Conservation (phyloP, 2,888 invertebrate genomes). For the Drosophila vallismaia region DNA sequence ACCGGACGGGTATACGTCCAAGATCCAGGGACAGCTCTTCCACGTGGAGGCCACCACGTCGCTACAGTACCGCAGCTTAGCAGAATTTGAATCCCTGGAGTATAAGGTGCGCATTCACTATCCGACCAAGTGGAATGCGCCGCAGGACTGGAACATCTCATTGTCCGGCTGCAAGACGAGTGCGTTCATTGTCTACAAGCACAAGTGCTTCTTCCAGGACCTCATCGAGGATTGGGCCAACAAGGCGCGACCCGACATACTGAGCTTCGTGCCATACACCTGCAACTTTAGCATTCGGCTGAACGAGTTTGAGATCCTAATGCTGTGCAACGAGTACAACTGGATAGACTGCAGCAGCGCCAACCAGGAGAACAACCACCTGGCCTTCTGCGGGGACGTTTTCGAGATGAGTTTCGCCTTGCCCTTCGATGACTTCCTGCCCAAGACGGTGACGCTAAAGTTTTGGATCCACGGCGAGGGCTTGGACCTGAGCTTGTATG, state of each 20-base stretch:
- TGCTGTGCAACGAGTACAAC: constrained; percentile 97
- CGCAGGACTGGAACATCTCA: constrained; percentile 96
- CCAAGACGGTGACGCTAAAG: constrained; percentile 93
- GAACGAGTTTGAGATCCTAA: constrained; percentile 97
- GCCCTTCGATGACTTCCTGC: constrained; percentile 97
- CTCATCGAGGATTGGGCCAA: constrained; percentile 98
- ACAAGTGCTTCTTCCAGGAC: constrained; percentile 98
- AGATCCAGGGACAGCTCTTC: constrained; percentile 95
- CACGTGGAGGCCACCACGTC: constrained; percentile 98
- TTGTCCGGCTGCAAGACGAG: constrained; percentile 97
- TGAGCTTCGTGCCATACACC: constrained; percentile 98
- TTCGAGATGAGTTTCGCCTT: constrained; percentile 96
- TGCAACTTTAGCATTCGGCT: constrained; percentile 96
- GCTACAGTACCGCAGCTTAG: constrained; percentile 95
- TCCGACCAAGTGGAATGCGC: constrained; percentile 97
- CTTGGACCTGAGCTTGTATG: constrained; percentile 93
- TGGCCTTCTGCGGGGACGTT: constrained; percentile 96
- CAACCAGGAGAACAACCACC: constrained; percentile 96
- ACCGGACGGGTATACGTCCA: constrained; percentile 94
- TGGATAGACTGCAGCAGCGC: constrained; percentile 99
- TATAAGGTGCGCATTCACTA: constrained; percentile 92
- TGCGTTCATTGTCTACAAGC: constrained; percentile 95
- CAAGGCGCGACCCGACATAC: constrained; percentile 95
- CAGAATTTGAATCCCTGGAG: constrained; percentile 97
- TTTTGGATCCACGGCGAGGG: constrained; percentile 98